Base-by-base conservation (phyloP, 2,113 vertebrate genomes). In the Stegostoma tigrinum region DNA sequence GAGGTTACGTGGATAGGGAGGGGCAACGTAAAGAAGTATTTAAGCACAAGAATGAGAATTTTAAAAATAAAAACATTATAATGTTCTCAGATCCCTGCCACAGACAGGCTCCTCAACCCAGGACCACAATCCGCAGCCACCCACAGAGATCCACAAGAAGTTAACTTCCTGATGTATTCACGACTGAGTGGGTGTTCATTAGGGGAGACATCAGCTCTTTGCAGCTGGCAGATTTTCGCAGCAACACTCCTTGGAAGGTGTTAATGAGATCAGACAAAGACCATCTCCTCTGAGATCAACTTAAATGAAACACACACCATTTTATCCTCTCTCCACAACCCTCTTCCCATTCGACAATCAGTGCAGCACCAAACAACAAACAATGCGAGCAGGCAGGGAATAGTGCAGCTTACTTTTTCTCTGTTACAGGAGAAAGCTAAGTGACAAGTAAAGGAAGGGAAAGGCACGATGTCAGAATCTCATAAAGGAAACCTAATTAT, bases 191-290 rank as follows among this genome's bases (percentile, higher is more conserved):
- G 61, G 34, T 67, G 89, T 38, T 93, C 55, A 95, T 30, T 52
- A 72, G 94, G 52, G 45, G 94, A 95, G 27, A 15, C 38, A 42
- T 45, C 68, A 72, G 67, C 67, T 19, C 68, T 95, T 72, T 52
- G 45, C 94, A 95, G 67, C 68, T 45, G 68, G 52, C 94, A 70
- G 42, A 68, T 23, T 52, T 42, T 94, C 27, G 15, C 30, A 66
- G 61, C 90, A 93, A 89, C 96, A 67, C 72, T 66, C 75, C 55
- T 34, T 27, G 24, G 61, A 80, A 93, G 80, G 89, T 95, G 95
- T 95, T 96, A 96, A 96, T 96, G 94, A 67, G 96, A 95, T 95
- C 90, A 96, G 96, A 86, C 95, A 95, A 75, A 96, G 91, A 78
- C 85, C 34, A 68, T 72, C 86, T 94, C 72, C 96, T 45, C 67